Base-by-base conservation (phyloP, 2,113 vertebrate genomes). In the Terrapene triunguis region DNA sequence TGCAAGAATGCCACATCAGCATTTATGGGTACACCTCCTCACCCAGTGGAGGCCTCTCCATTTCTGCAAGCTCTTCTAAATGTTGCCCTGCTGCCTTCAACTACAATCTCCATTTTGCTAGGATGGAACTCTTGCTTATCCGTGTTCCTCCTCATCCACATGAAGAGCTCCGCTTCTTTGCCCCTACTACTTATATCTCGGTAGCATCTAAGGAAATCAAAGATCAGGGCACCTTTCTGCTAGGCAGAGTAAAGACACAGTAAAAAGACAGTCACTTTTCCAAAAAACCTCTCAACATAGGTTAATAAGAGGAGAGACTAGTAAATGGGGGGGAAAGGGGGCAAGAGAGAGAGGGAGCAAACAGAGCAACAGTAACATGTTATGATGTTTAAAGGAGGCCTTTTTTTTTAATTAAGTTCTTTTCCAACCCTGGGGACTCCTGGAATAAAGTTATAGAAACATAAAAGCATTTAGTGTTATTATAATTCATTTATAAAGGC, bases 401-500 rank as follows among this genome's bases (percentile, higher is more conserved):
- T 35, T n/a, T 72, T 10, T 47, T 47, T 44, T 78, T 27, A 78
- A 78, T 78, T 47, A 78, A 78, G 74, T 78, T 44, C 42, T 78
- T 78, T 72, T 47, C 74, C 74, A 13, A 47, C 25, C 22, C 42
- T 78, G 9, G 42, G 44, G 44, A 42, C 42, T 78, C 42, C 74
- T 78, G 74, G 54, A 85, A 91, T 38, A 54, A 91, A 90, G 81
- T 91, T 96, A 76, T 82, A 74, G 76, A 85, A 92, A 74, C 9
- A 93, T 88, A 85, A 89, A 96, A 95, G n/a, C 3, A 82, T 91
- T 94, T 80, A 87, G 59, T 78, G 82, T 93, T 17, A 83, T 89
- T 95, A 74, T 32, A 89, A 92, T 69, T 79, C 1, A 90, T 90
- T 90, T 91, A 76, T 72, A 88, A 96, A 94, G 24, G 3, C 2